Conservation (phyloP, 1,140 invertebrate genomes). For the Tetramorium simillimum region DNA sequence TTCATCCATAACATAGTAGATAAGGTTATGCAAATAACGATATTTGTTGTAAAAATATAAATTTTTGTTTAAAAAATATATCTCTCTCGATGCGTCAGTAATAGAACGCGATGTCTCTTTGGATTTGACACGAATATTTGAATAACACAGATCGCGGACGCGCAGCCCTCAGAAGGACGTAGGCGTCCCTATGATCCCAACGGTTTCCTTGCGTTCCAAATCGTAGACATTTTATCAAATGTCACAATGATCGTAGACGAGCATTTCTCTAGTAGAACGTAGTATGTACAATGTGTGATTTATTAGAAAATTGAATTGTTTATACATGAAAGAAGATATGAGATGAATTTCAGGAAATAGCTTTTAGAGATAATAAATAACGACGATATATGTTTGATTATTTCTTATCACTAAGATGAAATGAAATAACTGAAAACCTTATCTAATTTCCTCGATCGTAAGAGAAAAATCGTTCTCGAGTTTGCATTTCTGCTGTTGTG, state of each 20-base stretch:
- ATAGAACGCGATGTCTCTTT: background rate
- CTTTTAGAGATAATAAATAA: background rate
- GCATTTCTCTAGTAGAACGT: constrained; percentile 42
- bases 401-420: constrained; percentile 1
- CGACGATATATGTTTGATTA: background rate
- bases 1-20: background rate
- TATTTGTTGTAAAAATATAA: too few relatives aligned
- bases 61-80: background rate
- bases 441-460: constrained; percentile 83
- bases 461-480: constrained; percentile 83
- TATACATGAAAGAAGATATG: background rate
- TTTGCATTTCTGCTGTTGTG: constrained; percentile 85
- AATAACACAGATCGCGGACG: constrained; percentile 4
- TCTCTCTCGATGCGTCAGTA: background rate
- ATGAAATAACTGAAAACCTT: constrained; percentile 78
- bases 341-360: background rate
- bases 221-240: background rate
- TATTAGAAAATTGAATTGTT: background rate
- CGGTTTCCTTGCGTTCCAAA: constrained; percentile 48
- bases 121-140: constrained; percentile 30
- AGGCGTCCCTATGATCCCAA: constrained; percentile 2
- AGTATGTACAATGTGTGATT: background rate
- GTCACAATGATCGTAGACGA: background rate
- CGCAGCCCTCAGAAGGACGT: background rate
- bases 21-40: background rate